Conservation (phyloP, 2,888 invertebrate species). For the Lasioglossum marginatum region DNA sequence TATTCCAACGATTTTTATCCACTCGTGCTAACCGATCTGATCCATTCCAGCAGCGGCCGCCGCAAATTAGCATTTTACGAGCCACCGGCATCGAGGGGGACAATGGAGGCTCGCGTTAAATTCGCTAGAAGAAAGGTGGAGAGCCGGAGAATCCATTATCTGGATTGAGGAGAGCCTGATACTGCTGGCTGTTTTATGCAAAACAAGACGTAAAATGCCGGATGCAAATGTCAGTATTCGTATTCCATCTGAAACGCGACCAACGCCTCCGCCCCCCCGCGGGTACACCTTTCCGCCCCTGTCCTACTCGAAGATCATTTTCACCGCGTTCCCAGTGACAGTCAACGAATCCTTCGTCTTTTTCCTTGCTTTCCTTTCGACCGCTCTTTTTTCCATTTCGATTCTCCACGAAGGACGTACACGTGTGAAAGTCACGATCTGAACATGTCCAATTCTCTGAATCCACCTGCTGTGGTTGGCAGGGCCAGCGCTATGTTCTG, state of each 20-base stretch:
- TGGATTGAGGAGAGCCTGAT: slow-evolving; percentile 65
- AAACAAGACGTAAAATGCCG: slow-evolving; percentile 60
- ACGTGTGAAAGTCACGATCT: neutral
- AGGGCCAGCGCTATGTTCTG: too few species aligned
- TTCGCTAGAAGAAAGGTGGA: slow-evolving; percentile 66
- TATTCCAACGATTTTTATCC: slow-evolving; percentile 70
- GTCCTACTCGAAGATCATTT: slow-evolving; percentile 13
- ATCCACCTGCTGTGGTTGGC: neutral
- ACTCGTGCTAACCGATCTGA: slow-evolving; percentile 65
- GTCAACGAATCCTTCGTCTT: neutral
- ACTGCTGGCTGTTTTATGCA: slow-evolving; percentile 63
- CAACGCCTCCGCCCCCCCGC: neutral
- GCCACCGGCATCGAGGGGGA: slow-evolving; percentile 52
- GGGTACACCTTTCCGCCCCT: neutral
- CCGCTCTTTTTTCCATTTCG: neutral
- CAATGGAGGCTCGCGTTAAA: slow-evolving; percentile 69
- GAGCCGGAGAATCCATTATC: slow-evolving; percentile 64
- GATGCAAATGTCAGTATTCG: slow-evolving; percentile 62
- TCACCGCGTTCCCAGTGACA: neutral
- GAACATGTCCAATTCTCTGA: neutral
- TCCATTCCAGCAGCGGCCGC: slow-evolving; percentile 60
- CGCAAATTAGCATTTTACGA: slow-evolving; percentile 73
- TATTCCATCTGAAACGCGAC: slow-evolving; percentile 35
- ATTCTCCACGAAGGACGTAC: neutral
- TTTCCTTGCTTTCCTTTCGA: neutral